These are phyloP conservation scores for Coelinius sp. DNA, from an alignment of 2,888 invertebrate species.

Conservation along the genomic window DNA sequence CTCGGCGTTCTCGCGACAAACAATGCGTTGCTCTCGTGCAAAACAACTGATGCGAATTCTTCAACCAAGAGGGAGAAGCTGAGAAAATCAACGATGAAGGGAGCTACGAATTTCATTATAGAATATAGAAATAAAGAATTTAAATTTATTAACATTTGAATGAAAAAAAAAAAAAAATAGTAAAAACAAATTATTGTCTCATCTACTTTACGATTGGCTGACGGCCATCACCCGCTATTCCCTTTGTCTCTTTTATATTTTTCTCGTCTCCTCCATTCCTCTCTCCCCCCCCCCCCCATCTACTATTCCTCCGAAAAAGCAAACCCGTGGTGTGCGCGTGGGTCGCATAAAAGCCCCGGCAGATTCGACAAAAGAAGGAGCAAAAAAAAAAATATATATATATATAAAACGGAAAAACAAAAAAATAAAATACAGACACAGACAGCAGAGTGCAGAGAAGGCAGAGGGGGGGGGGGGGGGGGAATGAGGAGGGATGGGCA, in stretches of 20 bases:
- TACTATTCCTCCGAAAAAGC: constrained; percentile 36
- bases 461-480: neutral
- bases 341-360: constrained; percentile 34
- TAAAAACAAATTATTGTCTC: constrained; percentile 17
- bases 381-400: neutral
- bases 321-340: constrained; percentile 25
- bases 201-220: constrained; percentile 37
- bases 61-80: constrained; percentile 42
- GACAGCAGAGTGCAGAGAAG: constrained; percentile 6
- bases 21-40: constrained; percentile 62
- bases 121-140: constrained; percentile 32
- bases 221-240: constrained; percentile 20
- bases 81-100: constrained; percentile 18
- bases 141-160: constrained; percentile 48
- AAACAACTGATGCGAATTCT: constrained; percentile 63
- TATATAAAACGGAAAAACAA: constrained; percentile 6
- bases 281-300: constrained; percentile 24
- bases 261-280: constrained; percentile 22
- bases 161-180: neutral
- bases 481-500: constrained; percentile 7
- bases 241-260: constrained; percentile 19
- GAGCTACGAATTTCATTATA: constrained; percentile 28
- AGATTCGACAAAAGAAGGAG: constrained; percentile 12
- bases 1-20: constrained; percentile 62
- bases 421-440: neutral